Evolutionary conservation across 1,140 invertebrate species (phyloP).

Genomic region (Leguminivora glycinivorella): DNA sequence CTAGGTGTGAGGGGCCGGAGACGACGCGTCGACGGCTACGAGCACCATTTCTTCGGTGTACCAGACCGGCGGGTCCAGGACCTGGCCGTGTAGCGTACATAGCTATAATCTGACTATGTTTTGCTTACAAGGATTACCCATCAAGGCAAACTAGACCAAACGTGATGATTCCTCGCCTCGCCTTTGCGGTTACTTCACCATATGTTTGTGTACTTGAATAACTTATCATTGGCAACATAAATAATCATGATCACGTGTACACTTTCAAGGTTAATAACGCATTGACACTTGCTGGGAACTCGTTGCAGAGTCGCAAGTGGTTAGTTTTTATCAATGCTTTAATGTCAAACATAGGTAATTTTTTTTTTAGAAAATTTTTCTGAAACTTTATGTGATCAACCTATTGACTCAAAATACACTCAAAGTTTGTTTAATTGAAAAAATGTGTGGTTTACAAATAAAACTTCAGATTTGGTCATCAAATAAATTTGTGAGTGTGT

Average conservation of each 20-base stretch:
- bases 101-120: too few species aligned
- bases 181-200: background rate
- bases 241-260: constrained; percentile 12
- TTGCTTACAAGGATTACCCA: background rate
- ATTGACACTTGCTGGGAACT: constrained; percentile 16
- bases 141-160: background rate
- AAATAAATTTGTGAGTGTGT: too few species aligned
- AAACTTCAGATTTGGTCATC: too few species aligned
- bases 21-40: too few species aligned
- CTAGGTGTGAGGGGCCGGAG: too few species aligned
- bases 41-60: too few species aligned
- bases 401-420: too few species aligned
- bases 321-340: background rate
- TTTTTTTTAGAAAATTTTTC: background rate
- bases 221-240: background rate
- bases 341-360: background rate
- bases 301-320: background rate
- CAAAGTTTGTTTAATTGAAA: too few species aligned
- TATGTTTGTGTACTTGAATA: background rate
- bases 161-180: background rate
- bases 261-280: constrained; percentile 24
- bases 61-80: too few species aligned
- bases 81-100: too few species aligned
- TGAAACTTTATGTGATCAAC: background rate
- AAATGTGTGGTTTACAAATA: too few species aligned